These are phyloP conservation scores for Eristalinus sepulchralis DNA, from an alignment of 2,888 invertebrate genomes.

Conservation along the genomic window DNA sequence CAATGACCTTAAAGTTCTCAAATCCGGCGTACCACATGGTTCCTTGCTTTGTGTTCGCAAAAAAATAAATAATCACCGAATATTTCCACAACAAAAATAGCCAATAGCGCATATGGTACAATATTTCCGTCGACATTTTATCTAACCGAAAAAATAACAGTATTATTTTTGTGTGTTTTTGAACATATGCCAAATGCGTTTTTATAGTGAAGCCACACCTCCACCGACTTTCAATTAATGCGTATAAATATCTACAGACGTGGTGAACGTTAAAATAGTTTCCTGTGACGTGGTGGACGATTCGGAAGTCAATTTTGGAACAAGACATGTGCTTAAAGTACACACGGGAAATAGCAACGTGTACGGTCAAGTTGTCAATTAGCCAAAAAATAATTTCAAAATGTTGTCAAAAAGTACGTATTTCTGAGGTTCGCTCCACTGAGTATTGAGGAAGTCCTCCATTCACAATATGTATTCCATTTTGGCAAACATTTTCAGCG, in stretches of 20 bases:
- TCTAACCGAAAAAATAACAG: background rate
- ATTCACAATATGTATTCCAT: background rate
- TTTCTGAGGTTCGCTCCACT: background rate
- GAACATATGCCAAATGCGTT: slow-evolving; percentile 21
- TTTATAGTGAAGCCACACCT: slow-evolving; percentile 11
- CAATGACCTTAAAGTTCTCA: slow-evolving; percentile 21
- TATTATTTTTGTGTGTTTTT: background rate
- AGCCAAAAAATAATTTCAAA: background rate
- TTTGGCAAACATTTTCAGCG: background rate
- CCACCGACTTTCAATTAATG: slow-evolving; percentile 3
- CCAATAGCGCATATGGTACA: background rate
- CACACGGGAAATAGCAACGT: too few relatives aligned
- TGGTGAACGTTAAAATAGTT: background rate
- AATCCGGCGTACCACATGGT: background rate
- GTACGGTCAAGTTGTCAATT: background rate
- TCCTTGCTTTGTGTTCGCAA: background rate
- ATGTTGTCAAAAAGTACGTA: background rate
- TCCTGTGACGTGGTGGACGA: background rate
- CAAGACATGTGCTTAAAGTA: background rate
- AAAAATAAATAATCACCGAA: background rate
- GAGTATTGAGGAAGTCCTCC: background rate
- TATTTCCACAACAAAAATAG: background rate
- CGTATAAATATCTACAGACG: background rate
- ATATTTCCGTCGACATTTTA: too few relatives aligned
- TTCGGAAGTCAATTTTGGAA: background rate